Base-by-base conservation (phyloP, 2,797 vertebrate species). In the Melanotaenia nigrans region DNA sequence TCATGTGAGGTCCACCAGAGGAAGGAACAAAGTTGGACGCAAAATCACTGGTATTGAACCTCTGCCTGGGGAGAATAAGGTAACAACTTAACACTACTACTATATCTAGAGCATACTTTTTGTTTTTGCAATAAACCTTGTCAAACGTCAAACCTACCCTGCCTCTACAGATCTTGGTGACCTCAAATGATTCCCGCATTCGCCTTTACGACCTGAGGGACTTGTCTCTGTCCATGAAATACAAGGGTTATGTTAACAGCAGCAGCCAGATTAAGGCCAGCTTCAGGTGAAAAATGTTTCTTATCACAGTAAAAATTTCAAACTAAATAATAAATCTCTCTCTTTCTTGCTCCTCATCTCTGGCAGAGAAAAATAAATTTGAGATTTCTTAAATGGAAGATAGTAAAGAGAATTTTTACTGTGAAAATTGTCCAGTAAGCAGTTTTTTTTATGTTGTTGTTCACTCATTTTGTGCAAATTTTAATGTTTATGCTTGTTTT, bases 211-310 rank as follows among this genome's bases (percentile, higher is more conserved):
- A 99, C 89, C 91, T 99, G 77, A 95, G 98, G 92, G 98, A 99
- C 93, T 91, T 99, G 83, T 99, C 98, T 69, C 87, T 99, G n/a
- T 99, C 97, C 47, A 99, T 99, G 97, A 99, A 99, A 74, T 99
- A 99, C 92, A 99, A 99, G 86, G 98, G 98, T 73, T 99, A 97
- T 33, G 97, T 98, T 73, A 99, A 99, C 91, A 97, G 97, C 94
- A 99, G 98, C 95, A 99, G 98, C 88, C 98, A 99, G 90, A 99
- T 99, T 87, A 99, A 99, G 93, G 98, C 98, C 53, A 99, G 97
- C 90, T 99, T 99, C 94, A 99, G 98, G 98, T 99, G 93, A 93
- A 87, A 38, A 42, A 1, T 2, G 0, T n/a, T 66, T 56, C 22
- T 30, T 58, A 14, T 60, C 30, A 18, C 14, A 4, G 3, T 24